Evolutionary conservation across 2,113 vertebrate species (phyloP), one percentile per base, ranked within the genome.

Genomic region (Corythoichthys intestinalis): DNA sequence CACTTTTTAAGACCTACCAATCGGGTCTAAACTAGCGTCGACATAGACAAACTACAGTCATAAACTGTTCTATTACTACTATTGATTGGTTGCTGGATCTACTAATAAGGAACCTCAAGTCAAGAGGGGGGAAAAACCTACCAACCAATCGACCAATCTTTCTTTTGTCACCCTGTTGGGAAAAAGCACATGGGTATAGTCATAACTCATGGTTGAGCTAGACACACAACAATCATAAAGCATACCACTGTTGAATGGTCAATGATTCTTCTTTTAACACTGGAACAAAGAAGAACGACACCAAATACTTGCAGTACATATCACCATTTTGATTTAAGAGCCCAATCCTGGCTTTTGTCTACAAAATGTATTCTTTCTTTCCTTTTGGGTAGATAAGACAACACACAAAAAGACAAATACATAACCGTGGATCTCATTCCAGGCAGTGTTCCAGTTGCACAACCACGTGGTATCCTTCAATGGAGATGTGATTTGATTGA

Each of bases 281-380:
- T 44, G 6, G 41, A 44, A n/a, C n/a, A n/a, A n/a, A n/a, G n/a
- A n/a, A n/a, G n/a, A n/a, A n/a, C n/a, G n/a, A n/a, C n/a, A n/a
- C n/a, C n/a, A n/a, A n/a, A n/a, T n/a, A n/a, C n/a, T n/a, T n/a
- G n/a, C 41, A 44, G 41, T 44, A 44, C 5, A 44, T 44, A 44
- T 44, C 41, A 7, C 41, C 3, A 44, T 44, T 44, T 44, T 44
- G 41, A 44, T 8, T 7, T 44, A 8, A 48, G 47, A 48, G 9
- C 11, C 9, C 10, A 48, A 48, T 7, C 47, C 11, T 11, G 49
- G 49, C 3, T 50, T 17, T 1, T 50, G 71, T 67, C 75, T 78
- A 85, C 90, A 84, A 89, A 81, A 75, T 78, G 78, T 66, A 61
- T 78, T 80, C 50, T 85, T 78, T 71, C 71, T 68, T 71, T 72